Percentiles rank a stretch among this genome's conserved stretches.
phyloP scores from a whole-genome alignment of 2,113 vertebrate genomes.

The Lamprologus ornatipinnis region DNA sequence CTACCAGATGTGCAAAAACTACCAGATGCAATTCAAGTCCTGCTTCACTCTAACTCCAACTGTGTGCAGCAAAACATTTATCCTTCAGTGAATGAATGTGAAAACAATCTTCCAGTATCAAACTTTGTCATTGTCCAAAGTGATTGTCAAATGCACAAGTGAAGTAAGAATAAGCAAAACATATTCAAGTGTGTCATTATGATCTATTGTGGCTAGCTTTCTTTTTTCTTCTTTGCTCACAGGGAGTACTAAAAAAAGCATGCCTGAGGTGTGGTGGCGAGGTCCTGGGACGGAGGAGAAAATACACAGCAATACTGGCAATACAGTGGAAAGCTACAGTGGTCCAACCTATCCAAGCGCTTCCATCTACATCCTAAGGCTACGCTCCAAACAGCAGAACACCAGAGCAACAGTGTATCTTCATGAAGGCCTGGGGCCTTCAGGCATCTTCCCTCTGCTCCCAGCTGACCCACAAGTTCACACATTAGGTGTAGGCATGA shows the following conservation, averaged over 20 bases:
- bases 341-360: constrained; percentile 60
- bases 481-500: constrained; percentile 73
- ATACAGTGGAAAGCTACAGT: constrained; percentile 72
- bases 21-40: background rate
- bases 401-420: constrained; percentile 74
- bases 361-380: constrained; percentile 78
- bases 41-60: background rate
- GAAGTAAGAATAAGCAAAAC: background rate
- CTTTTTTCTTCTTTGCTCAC: background rate
- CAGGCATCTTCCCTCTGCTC: constrained; percentile 75
- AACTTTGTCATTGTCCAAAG: background rate
- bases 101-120: background rate
- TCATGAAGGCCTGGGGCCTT: constrained; percentile 63
- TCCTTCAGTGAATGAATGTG: background rate
- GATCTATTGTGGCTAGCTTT: background rate
- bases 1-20: background rate
- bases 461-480: constrained; percentile 77
- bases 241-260: constrained; percentile 73
- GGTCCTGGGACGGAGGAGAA: constrained; percentile 62
- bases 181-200: background rate
- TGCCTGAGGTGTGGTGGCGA: constrained; percentile 72
- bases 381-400: constrained; percentile 74
- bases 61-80: background rate
- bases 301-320: constrained; percentile 78
- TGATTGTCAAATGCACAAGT: background rate